Evolutionary conservation across 2,888 invertebrate genomes (phyloP), one percentile per base, ranked within the genome.

Genomic region (Sipha maydis): DNA sequence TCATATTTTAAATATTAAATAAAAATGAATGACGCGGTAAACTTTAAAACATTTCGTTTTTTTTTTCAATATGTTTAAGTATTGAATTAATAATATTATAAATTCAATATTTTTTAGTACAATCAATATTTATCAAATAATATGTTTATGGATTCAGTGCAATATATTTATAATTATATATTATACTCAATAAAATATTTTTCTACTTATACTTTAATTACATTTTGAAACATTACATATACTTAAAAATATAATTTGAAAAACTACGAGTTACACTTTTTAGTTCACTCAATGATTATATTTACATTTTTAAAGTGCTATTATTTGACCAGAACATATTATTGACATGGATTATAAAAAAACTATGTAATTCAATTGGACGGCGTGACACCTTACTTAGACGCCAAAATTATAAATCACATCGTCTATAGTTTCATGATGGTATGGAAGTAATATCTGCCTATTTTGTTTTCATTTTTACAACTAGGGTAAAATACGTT

Each of bases 331-430:
- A 61, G 61, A 21, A 48, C 3, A 48, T n/a, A 19, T 8, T n/a
- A 41, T 48, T 48, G 41, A 48, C 77, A 77, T 9, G 48, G 28
- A 77, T 77, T 21, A 7, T 19, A 61, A 61, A 61, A 41, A 5
- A 8, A n/a, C n/a, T 48, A 8, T 48, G 48, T 21, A 28, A 77
- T 28, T 77, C n/a, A 48, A 48, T 77, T 28, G 0, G 48, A 77
- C 28, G 9, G 41, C 19, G 41, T n/a, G n/a, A 41, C 41, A 41
- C 28, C 48, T 61, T 19, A 77, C 77, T 77, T 48, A 28, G 48
- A 77, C 77, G 48, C 28, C 48, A 48, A 48, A n/a, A n/a, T n/a
- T n/a, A n/a, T n/a, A 78, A 78, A 78, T 78, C 48, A 56, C 11
- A 78, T 2, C 25, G 54, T 28, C 78, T 78, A 54, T 48, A 78